phyloP scores from a whole-genome alignment of 2,113 vertebrate species.

The Ploceus nigricollis region DNA sequence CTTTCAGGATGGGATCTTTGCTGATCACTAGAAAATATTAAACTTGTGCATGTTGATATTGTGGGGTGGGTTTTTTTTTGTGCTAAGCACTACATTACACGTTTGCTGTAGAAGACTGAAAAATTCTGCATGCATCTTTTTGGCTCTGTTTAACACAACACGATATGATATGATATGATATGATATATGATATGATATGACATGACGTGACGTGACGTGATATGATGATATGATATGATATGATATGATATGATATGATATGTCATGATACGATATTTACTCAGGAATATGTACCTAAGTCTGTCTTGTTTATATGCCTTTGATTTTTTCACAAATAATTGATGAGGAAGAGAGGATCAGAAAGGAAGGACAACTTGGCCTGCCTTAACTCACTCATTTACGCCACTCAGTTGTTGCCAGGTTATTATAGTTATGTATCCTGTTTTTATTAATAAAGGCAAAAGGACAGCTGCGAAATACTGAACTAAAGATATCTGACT shows the following conservation, averaged over 20 bases:
- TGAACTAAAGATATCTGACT: neutral
- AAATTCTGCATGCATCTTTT: neutral
- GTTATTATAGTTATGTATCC: neutral
- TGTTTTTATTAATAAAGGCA: neutral
- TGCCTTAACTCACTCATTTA: neutral
- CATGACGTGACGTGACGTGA: no score
- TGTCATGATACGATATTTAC: no score
- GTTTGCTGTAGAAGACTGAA: neutral
- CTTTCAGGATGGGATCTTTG: neutral
- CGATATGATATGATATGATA: no score
- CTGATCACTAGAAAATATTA: neutral
- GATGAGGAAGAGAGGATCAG: neutral
- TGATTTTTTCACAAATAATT: neutral
- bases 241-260: no score
- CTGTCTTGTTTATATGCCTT: neutral
- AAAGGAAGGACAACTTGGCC: neutral
- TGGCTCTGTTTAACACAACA: neutral
- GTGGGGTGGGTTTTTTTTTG: neutral
- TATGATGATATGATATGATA: no score
- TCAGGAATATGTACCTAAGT: neutral
- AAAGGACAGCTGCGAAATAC: neutral
- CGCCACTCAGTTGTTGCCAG: neutral
- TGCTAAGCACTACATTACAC: neutral
- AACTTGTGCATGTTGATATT: neutral
- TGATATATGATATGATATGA: no score